These are phyloP conservation scores for Halocaridina rubra DNA, from an alignment of 2,888 invertebrate genomes.

Conservation along the genomic window DNA sequence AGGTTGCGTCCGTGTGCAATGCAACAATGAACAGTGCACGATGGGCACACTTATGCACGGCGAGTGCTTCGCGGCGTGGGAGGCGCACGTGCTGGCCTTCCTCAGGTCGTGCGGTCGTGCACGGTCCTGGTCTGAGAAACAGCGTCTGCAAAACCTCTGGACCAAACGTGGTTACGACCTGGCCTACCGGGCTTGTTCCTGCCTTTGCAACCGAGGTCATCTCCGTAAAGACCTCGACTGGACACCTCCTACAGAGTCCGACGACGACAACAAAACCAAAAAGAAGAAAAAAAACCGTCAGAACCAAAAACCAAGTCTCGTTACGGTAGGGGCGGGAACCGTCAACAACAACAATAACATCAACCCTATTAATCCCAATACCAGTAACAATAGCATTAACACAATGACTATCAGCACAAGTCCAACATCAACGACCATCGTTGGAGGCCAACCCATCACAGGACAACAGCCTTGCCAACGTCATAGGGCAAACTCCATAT, in stretches of 20 bases:
- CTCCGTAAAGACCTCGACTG: conserved; percentile 95
- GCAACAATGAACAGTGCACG: conserved; percentile 93
- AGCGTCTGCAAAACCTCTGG: conserved; percentile 95
- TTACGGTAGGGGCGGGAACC: conserved; percentile 47
- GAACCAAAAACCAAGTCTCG: conserved; percentile 74
- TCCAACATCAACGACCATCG: not conserved
- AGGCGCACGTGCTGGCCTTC: conserved; percentile 87
- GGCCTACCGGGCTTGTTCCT: conserved; percentile 94
- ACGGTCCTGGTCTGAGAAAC: conserved; percentile 93
- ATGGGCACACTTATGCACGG: conserved; percentile 94
- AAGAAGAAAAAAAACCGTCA: conserved; percentile 79
- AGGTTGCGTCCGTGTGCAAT: conserved; percentile 74
- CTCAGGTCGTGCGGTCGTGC: conserved; percentile 91
- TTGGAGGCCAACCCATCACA: not conserved
- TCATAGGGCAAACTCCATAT: conserved; percentile 61
- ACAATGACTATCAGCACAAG: not conserved
- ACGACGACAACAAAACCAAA: conserved; percentile 74
- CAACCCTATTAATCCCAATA: conserved; percentile 10
- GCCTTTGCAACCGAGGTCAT: conserved; percentile 92
- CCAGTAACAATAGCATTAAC: conserved; percentile 20
- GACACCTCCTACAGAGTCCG: conserved; percentile 76
- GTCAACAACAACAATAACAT: conserved; percentile 15
- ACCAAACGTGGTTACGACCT: conserved; percentile 97
- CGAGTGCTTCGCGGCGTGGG: conserved; percentile 95
- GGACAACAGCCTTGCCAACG: conserved; percentile 58